Percentiles rank a stretch among this genome's conserved stretches.
Conservation (phyloP, 1,140 invertebrate genomes). For the Hypsibius dujardini region DNA sequence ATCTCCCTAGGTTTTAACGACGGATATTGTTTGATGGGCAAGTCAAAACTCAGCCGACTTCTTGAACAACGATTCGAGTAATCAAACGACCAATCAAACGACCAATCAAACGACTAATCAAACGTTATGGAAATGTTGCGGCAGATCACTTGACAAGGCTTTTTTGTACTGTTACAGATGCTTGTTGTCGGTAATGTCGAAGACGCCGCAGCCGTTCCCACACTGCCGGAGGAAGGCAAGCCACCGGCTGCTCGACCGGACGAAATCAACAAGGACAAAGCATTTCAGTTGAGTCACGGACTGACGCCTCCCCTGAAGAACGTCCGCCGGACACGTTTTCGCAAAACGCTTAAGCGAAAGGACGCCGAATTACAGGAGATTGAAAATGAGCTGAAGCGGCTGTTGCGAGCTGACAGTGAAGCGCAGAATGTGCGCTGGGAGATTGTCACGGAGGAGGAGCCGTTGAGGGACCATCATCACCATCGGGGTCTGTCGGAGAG, state of each 20-base stretch:
- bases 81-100: too few species aligned
- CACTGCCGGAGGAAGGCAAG: conserved; percentile 56
- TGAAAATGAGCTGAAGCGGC: conserved; percentile 79
- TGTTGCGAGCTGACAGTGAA: conserved; percentile 48
- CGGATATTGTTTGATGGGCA: too few species aligned
- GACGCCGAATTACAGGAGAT: conserved; percentile 91
- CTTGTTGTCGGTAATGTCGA: conserved; percentile 42
- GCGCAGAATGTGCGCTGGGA: conserved; percentile 35
- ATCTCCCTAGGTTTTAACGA: too few species aligned
- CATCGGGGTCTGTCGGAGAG: background rate
- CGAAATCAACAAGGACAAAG: conserved; percentile 77
- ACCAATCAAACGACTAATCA: too few species aligned
- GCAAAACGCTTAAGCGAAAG: conserved; percentile 89
- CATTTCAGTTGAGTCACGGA: conserved; percentile 79
- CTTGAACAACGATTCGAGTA: too few species aligned
- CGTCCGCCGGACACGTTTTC: conserved; percentile 70
- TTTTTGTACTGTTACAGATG: conserved; percentile 14
- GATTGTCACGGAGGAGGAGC: conserved; percentile 29
- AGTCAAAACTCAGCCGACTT: too few species aligned
- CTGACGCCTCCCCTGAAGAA: conserved; percentile 85
- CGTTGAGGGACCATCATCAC: background rate
- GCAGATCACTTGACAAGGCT: too few species aligned
- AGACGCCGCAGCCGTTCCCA: conserved; percentile 55
- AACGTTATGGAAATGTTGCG: too few species aligned
- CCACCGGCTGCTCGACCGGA: conserved; percentile 71